Conservation (phyloP, 2,113 vertebrate genomes). For the Colistium nudipinnis region DNA sequence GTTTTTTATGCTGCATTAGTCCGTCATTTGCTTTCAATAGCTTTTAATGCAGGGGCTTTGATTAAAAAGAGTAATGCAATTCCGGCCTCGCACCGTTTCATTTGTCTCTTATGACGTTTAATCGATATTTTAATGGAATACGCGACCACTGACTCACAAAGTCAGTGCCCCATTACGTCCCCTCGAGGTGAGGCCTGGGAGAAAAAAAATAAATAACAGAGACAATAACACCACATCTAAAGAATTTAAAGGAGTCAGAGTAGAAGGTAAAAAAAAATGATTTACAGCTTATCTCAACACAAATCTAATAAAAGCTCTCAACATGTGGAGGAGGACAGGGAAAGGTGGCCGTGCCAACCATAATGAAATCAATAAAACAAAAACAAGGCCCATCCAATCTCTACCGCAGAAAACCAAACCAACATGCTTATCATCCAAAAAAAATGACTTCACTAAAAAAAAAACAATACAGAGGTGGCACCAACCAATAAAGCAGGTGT, state of each 20-base stretch:
- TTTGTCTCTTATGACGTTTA: neutral
- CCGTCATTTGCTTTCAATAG: neutral
- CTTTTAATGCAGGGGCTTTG: constrained; percentile 1
- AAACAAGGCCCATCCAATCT: neutral
- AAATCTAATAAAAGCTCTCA: neutral
- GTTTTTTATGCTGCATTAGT: neutral
- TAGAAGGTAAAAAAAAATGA: neutral
- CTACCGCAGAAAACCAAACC: neutral
- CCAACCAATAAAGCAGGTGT: neutral
- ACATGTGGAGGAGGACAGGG: neutral
- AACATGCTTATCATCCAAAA: no score
- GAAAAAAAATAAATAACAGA: no score
- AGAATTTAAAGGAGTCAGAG: no score
- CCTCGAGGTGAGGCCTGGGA: neutral
- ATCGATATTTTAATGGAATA: constrained; percentile 1
- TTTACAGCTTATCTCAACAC: neutral
- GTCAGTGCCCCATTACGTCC: neutral
- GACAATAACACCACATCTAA: neutral
- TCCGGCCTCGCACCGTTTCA: neutral
- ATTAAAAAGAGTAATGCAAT: neutral
- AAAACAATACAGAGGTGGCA: neutral
- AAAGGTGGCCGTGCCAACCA: neutral
- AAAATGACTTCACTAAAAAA: neutral
- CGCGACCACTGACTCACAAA: neutral
- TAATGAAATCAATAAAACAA: neutral